phyloP scores from a whole-genome alignment of 2,888 invertebrate species.

The Trissolcus brochymenae region DNA sequence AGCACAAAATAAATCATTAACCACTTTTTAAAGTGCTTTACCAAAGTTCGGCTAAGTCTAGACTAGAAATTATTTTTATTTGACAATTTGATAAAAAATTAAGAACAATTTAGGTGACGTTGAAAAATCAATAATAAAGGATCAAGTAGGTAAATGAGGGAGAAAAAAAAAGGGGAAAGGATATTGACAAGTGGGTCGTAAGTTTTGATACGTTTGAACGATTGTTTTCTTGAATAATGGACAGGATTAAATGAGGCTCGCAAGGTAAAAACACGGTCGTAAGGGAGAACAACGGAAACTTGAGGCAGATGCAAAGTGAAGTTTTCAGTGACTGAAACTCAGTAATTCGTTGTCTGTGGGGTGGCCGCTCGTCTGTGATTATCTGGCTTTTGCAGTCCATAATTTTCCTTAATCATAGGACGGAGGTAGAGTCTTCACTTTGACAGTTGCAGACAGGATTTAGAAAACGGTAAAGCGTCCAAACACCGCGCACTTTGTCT shows the following conservation, averaged over 20 bases:
- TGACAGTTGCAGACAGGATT: slow-evolving; percentile 61
- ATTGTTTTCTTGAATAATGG: slow-evolving; percentile 43
- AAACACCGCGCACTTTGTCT: slow-evolving; percentile 43
- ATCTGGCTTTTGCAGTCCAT: slow-evolving; percentile 67
- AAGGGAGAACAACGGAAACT: slow-evolving; percentile 33
- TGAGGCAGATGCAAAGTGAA: slow-evolving; percentile 44
- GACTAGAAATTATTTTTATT: no score
- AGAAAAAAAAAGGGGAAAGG: slow-evolving; percentile 1
- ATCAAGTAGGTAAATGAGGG: not conserved
- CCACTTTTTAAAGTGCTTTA: no score
- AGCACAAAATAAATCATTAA: not conserved
- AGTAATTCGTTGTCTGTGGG: slow-evolving; percentile 51
- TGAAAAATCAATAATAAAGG: not conserved
- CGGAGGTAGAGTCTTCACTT: slow-evolving; percentile 64
- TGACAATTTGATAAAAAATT: no score
- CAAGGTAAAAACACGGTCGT: slow-evolving; percentile 21
- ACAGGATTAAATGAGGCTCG: slow-evolving; percentile 28
- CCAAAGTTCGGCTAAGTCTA: no score
- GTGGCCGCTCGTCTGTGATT: slow-evolving; percentile 69
- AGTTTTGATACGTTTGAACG: slow-evolving; percentile 31
- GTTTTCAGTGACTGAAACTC: slow-evolving; percentile 49
- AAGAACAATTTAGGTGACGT: no score
- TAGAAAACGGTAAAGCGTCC: slow-evolving; percentile 40
- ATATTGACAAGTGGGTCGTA: slow-evolving; percentile 9
- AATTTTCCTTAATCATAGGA: slow-evolving; percentile 76